Conservation (phyloP, 2,797 vertebrate genomes). For the Anisognathus igniventris region DNA sequence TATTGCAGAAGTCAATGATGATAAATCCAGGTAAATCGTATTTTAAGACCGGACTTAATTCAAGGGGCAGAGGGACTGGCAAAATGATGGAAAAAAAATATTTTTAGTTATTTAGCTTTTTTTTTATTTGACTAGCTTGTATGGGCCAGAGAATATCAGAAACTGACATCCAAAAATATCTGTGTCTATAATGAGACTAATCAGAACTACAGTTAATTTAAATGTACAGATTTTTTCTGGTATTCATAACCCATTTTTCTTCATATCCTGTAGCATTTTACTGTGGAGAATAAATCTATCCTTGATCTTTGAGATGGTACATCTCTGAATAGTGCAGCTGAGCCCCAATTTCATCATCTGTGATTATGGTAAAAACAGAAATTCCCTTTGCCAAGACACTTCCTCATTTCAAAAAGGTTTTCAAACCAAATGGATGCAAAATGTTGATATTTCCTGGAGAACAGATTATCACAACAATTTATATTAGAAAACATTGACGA, state of each 20-base stretch:
- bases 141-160: not conserved
- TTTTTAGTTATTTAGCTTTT: slow-evolving; percentile 9
- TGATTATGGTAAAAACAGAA: not conserved
- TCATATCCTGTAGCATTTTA: not conserved
- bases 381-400: not conserved
- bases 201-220: slow-evolving; percentile 16
- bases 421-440: not conserved
- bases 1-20: not conserved
- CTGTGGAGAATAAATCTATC: not conserved
- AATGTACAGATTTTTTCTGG: not conserved
- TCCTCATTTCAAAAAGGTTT: slow-evolving; percentile 1
- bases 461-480: not conserved
- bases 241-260: not conserved
- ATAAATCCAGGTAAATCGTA: slow-evolving; percentile 8
- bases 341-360: not conserved
- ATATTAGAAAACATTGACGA: not conserved
- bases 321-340: not conserved
- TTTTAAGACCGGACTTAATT: slow-evolving; percentile 32
- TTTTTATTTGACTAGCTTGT: not conserved
- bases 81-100: not conserved
- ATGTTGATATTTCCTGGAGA: not conserved
- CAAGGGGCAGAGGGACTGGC: not conserved
- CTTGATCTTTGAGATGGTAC: not conserved
- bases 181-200: not conserved
- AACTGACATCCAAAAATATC: not conserved